Conservation (phyloP, 2,113 vertebrate genomes). For the Crotalus tigris region DNA sequence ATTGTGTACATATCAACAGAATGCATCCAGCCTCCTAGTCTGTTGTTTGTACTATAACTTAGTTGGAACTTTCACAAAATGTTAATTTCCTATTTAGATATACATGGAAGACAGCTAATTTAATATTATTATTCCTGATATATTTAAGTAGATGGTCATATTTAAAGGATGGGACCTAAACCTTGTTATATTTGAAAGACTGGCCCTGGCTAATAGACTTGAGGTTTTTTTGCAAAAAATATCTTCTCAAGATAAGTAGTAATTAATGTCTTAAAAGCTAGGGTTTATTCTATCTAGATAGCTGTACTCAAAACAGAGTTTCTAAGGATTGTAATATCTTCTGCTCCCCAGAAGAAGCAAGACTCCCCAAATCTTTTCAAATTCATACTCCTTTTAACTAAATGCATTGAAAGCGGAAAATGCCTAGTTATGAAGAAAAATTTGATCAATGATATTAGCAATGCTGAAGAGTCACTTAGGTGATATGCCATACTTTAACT, state of each 20-base stretch:
- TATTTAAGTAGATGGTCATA: neutral
- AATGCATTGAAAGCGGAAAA: neutral
- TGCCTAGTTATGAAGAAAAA: neutral
- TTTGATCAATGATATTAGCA: neutral
- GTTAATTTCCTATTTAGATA: neutral
- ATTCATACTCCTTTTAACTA: neutral
- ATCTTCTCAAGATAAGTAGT: neutral
- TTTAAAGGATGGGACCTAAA: neutral
- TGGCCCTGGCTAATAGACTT: neutral
- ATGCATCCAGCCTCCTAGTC: neutral
- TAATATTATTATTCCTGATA: neutral
- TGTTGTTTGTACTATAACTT: neutral
- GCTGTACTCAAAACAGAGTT: neutral
- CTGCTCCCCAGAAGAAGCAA: neutral
- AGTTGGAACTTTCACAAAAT: neutral
- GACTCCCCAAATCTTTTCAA: neutral
- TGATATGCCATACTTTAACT: neutral
- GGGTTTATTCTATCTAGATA: neutral
- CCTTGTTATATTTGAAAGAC: neutral
- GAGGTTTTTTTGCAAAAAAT: neutral
- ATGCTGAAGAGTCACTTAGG: neutral
- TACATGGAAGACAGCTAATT: neutral
- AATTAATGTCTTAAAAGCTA: neutral
- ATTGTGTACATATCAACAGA: neutral
- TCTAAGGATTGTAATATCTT: neutral